These are phyloP conservation scores for Piliocolobus tephrosceles DNA, from an alignment of 2,113 vertebrate species.

Conservation along the genomic window DNA sequence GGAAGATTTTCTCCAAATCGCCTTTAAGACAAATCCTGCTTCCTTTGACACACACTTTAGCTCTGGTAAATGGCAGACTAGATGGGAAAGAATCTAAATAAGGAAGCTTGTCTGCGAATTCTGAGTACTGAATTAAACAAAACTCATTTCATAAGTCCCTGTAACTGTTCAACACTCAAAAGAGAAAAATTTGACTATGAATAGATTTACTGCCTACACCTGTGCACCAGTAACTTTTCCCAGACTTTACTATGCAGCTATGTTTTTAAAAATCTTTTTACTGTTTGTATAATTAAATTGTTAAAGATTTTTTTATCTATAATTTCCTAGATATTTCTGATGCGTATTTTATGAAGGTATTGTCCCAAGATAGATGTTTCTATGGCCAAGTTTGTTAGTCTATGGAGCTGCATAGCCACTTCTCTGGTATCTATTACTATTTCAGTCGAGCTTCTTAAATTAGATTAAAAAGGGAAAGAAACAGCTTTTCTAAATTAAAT, in stretches of 20 bases:
- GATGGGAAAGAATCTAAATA: conserved; percentile 43
- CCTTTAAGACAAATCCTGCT: conserved; percentile 55
- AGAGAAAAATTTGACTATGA: conserved; percentile 40
- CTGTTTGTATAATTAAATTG: not conserved
- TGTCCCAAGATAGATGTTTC: not conserved
- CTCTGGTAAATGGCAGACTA: conserved; percentile 40
- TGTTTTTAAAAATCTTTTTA: not conserved
- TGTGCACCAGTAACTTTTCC: not conserved
- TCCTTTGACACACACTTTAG: conserved; percentile 40
- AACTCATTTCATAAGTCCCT: conserved; percentile 35
- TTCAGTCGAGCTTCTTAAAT: conserved; percentile 52
- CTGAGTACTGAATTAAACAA: conserved; percentile 30
- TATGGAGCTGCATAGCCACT: not conserved
- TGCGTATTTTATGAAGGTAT: not conserved
- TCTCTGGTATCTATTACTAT: not conserved
- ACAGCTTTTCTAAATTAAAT: conserved; percentile 62
- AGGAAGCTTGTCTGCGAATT: conserved; percentile 60
- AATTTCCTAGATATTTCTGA: not conserved
- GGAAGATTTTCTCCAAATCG: conserved; percentile 61
- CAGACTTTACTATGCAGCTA: not conserved
- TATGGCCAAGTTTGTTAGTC: not conserved
- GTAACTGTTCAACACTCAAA: not conserved
- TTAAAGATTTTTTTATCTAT: conserved; percentile 13
- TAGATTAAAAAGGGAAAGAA: conserved; percentile 43
- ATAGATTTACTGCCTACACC: conserved; percentile 19